A percentile compares a stretch with the other conserved stretches of the same genome.
These are phyloP conservation scores for Portevinia maculata DNA, from an alignment of 2,888 invertebrate species.

Conservation along the genomic window DNA sequence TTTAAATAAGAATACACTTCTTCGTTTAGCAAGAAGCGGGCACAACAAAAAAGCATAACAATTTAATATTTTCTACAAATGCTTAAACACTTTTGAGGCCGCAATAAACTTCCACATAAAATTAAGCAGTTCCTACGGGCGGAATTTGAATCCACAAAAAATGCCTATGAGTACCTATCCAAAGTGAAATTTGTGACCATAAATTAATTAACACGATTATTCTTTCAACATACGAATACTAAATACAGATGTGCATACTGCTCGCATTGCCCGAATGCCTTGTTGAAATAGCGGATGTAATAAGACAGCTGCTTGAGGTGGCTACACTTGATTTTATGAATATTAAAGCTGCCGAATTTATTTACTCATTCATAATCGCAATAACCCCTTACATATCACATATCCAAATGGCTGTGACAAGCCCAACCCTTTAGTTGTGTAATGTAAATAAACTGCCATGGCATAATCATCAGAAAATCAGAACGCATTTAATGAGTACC, in stretches of 20 bases:
- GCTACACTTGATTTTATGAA: slow-evolving; percentile 45
- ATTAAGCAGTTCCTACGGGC: too few relatives aligned
- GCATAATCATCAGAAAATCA: slow-evolving; percentile 1
- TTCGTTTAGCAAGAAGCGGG: slow-evolving; percentile 1
- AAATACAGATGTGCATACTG: slow-evolving; percentile 41
- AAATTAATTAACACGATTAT: slow-evolving; percentile 44
- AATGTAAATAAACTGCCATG: slow-evolving; percentile 38
- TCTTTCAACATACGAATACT: slow-evolving; percentile 47
- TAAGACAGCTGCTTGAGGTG: background rate
- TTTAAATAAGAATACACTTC: too few relatives aligned
- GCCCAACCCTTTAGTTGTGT: slow-evolving; percentile 44
- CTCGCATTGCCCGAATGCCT: slow-evolving; percentile 38
- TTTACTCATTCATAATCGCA: slow-evolving; percentile 7
- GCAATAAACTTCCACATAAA: too few relatives aligned
- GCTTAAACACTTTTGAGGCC: too few relatives aligned
- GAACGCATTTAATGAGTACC: slow-evolving; percentile 21
- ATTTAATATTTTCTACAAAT: too few relatives aligned
- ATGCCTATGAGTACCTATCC: slow-evolving; percentile 36
- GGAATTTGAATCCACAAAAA: slow-evolving; percentile 24
- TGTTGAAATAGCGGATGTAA: slow-evolving; percentile 51
- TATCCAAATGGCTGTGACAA: slow-evolving; percentile 36
- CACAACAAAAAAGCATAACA: background rate
- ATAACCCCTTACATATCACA: slow-evolving; percentile 9
- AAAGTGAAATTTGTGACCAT: slow-evolving; percentile 60
- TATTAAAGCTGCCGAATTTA: slow-evolving; percentile 51